Percentiles rank a stretch among this genome's conserved stretches.
Evolutionary conservation across 2,113 vertebrate species (phyloP).

Genomic region (Corapipo altera): DNA sequence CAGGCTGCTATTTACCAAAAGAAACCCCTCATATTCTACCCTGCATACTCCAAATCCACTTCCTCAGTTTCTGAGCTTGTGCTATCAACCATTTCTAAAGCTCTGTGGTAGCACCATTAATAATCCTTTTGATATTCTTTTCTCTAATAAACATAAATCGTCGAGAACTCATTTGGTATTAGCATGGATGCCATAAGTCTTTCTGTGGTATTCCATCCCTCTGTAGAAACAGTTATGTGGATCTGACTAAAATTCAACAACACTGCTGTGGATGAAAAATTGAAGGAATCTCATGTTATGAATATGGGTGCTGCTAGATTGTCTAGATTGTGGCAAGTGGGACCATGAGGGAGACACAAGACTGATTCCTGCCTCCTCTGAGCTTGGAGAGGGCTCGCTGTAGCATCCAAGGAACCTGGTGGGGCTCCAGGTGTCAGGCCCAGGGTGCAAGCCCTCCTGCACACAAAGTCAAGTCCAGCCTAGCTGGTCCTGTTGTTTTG

Average conservation of each 20-base stretch:
- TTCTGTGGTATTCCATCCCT: background rate
- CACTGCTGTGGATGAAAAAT: background rate
- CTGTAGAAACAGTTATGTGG: background rate
- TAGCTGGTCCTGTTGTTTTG: background rate
- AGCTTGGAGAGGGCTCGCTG: background rate
- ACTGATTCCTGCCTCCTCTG: background rate
- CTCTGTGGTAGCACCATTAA: background rate
- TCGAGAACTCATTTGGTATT: background rate
- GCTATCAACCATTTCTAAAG: constrained; percentile 1
- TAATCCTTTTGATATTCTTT: constrained; percentile 20
- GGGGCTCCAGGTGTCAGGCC: rapidly evolving
- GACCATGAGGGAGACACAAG: background rate
- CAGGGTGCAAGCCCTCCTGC: background rate
- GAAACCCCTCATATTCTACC: background rate
- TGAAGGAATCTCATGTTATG: background rate
- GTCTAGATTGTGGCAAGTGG: background rate
- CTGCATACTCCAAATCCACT: background rate
- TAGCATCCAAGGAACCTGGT: background rate
- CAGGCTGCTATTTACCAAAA: background rate
- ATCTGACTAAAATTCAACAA: background rate
- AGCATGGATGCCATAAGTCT: background rate
- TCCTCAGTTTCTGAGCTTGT: background rate
- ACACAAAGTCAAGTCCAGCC: rapidly evolving
- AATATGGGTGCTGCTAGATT: background rate
- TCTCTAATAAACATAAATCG: background rate